phyloP scores from a whole-genome alignment of 2,797 vertebrate species.

The Florisuga fusca region DNA sequence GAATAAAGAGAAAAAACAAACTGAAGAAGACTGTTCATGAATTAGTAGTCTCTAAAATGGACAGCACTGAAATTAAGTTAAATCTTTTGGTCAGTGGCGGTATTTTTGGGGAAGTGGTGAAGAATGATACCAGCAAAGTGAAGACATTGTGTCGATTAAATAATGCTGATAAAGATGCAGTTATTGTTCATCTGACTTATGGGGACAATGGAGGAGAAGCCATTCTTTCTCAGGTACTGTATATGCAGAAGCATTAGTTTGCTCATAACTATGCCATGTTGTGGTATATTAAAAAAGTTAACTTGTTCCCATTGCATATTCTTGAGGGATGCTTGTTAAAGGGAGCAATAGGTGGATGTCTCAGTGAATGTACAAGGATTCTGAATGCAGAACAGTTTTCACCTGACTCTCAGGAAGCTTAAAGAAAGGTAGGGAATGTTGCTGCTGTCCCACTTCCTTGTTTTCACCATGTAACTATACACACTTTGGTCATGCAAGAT shows the following conservation, averaged over 20 bases:
- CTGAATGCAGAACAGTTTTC: not conserved
- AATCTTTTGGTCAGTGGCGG: slow-evolving; percentile 81
- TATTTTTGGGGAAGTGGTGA: slow-evolving; percentile 70
- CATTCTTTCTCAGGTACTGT: slow-evolving; percentile 91
- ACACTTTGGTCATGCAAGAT: rapidly evolving
- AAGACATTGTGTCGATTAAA: slow-evolving; percentile 82
- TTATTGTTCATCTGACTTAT: slow-evolving; percentile 84
- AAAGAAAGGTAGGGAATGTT: not conserved
- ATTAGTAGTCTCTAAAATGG: slow-evolving; percentile 82
- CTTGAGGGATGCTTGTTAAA: not conserved
- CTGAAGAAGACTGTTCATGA: slow-evolving; percentile 67
- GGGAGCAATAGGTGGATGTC: not conserved
- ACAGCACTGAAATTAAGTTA: slow-evolving; percentile 80
- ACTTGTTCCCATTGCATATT: rapidly evolving
- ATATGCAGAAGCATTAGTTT: not conserved
- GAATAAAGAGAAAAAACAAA: slow-evolving; percentile 67
- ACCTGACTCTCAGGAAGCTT: not conserved
- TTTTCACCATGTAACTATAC: not conserved
- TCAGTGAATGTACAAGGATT: not conserved
- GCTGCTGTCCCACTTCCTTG: not conserved
- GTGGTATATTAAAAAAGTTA: not conserved
- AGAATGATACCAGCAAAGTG: slow-evolving; percentile 61
- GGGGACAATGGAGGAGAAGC: slow-evolving; percentile 87
- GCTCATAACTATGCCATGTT: rapidly evolving
- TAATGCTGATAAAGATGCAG: slow-evolving; percentile 73